phyloP scores from a whole-genome alignment of 64 coral and sea anemone species.

The Anthopleura sola region DNA sequence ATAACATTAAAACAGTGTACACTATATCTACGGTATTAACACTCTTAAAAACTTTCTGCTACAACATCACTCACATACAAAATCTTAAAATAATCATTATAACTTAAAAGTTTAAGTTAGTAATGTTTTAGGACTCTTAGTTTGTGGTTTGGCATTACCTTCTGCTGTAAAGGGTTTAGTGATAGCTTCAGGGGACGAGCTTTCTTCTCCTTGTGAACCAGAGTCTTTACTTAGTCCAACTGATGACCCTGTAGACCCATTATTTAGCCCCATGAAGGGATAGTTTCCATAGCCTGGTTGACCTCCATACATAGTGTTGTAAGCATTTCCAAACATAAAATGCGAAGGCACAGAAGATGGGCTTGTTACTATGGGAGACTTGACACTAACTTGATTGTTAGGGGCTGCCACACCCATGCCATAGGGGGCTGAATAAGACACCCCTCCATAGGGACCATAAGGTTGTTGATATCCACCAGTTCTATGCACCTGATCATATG shows the following conservation, averaged over 20 bases:
- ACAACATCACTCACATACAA: neutral
- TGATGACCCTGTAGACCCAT: neutral
- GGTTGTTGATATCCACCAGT: constrained; percentile 33
- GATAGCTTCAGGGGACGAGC: constrained; percentile 20
- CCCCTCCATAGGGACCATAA: constrained; percentile 35
- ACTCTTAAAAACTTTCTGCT: neutral
- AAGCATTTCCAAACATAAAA: constrained; percentile 52
- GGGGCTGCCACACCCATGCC: constrained; percentile 16
- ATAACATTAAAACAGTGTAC: neutral
- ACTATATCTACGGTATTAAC: neutral
- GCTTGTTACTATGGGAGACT: constrained; percentile 41
- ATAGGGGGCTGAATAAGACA: constrained; percentile 38
- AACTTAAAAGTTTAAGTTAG: neutral
- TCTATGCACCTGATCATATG: constrained; percentile 21
- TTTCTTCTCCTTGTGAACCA: neutral
- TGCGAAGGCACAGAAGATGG: constrained; percentile 28
- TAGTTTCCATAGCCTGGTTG: constrained; percentile 18
- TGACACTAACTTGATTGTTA: constrained; percentile 11
- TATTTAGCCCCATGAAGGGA: constrained; percentile 40
- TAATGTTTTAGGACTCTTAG: constrained; percentile 21
- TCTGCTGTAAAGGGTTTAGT: constrained; percentile 4
- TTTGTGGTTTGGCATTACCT: neutral
- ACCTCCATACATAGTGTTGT: constrained; percentile 31
- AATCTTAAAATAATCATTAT: neutral
- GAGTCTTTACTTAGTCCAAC: constrained; percentile 4